Evolutionary conservation across 2,797 vertebrate species (phyloP), one percentile per base, ranked within the genome.

Genomic region (Enteromius afrohamiltoni): DNA sequence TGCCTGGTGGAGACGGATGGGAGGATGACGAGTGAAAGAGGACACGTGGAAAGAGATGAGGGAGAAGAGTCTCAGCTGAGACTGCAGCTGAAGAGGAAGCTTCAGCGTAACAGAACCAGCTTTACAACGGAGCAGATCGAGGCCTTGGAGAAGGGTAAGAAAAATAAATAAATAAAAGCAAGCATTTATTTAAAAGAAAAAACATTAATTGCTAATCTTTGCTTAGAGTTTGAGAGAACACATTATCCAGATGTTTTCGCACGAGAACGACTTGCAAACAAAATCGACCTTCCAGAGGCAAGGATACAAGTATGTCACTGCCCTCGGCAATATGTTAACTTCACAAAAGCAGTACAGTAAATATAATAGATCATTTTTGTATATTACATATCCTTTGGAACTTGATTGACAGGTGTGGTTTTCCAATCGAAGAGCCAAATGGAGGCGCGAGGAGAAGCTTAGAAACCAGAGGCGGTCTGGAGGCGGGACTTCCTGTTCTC

Each of bases 231-330:
- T 92, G 98, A 99, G 92, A 96, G 98, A 92, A 99, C 98, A 90
- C 98, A 99, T 90, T 99, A 99, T 87, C 98, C 98, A 2, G 98
- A 99, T 91, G 98, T 99, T 78, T 99, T 99, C 91, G 98, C 97
- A 80, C 94, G 98, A 86, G 98, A 99, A 93, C 96, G 98, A 91
- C 96, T 99, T 88, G 98, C 98, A 76, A 97, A 97, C 92, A 99
- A 99, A 96, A 99, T 99, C 89, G 98, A 99, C 92, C 95, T 99
- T 83, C 97, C 98, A 82, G 98, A 99, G 92, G 98, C 98, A 78
- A 96, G 98, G 94, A 99, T 99, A 97, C 98, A 99, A 97, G 98
- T 99, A 94, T 45, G 79, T 34, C 13, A n/a, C 11, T 8, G 49
- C 4, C 19, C 17, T 16, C 13, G 19, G 26, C 16, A 4, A 8